A percentile compares a stretch with the other conserved stretches of the same genome.
Evolutionary conservation across 2,113 vertebrate species (phyloP).

Genomic region (Amblyornis subalaris): DNA sequence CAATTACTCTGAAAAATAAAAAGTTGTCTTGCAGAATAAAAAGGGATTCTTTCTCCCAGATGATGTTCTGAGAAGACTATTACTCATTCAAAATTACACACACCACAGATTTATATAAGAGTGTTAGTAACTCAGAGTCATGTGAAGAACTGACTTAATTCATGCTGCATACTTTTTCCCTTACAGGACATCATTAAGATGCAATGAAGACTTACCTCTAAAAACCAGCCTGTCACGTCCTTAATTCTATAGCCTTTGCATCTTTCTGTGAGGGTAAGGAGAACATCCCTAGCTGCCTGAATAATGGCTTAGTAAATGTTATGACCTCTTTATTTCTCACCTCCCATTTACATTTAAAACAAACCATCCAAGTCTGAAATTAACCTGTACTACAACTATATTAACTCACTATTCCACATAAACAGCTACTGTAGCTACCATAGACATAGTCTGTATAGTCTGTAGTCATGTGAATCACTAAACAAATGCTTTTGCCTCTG

Average conservation of each 20-base stretch:
- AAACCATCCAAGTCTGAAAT: neutral
- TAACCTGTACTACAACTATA: neutral
- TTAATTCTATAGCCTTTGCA: neutral
- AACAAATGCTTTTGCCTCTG: neutral
- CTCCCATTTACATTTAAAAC: neutral
- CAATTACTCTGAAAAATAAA: neutral
- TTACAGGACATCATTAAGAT: neutral
- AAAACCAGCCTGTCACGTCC: neutral
- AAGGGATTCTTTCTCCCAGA: neutral
- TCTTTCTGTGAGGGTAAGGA: neutral
- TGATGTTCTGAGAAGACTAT: neutral
- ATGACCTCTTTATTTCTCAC: neutral
- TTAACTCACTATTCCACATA: neutral
- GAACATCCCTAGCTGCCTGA: neutral
- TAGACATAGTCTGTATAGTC: neutral
- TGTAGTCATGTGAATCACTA: neutral
- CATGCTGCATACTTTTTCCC: neutral
- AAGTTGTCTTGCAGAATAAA: neutral
- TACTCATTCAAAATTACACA: neutral
- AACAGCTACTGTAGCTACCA: neutral
- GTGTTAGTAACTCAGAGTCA: neutral
- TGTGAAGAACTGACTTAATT: neutral
- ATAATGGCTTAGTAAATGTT: neutral
- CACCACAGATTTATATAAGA: neutral
- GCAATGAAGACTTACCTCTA: neutral